phyloP scores from a whole-genome alignment of 2,113 vertebrate species.

The Rhinoptilus africanus region DNA sequence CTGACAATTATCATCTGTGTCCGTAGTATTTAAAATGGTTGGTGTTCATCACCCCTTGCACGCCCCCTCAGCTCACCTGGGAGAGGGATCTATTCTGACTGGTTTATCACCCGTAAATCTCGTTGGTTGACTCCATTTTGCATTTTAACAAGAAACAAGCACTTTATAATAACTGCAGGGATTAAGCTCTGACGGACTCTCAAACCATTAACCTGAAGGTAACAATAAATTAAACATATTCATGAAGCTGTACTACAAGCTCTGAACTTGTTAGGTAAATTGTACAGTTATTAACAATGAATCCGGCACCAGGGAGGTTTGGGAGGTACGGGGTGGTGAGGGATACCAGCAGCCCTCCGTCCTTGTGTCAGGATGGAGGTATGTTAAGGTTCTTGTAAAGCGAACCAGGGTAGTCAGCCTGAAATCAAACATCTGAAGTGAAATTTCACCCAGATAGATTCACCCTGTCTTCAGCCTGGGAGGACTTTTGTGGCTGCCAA shows the following conservation, averaged over 20 bases:
- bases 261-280: conserved; percentile 71
- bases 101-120: conserved; percentile 49
- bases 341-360: background rate
- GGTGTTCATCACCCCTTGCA: background rate
- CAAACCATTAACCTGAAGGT: conserved; percentile 69
- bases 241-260: conserved; percentile 65
- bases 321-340: background rate
- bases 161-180: conserved; percentile 61
- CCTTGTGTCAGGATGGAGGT: background rate
- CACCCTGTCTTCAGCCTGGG: background rate
- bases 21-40: background rate
- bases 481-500: accelerated
- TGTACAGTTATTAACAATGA: conserved; percentile 66
- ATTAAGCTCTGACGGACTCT: conserved; percentile 61
- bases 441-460: background rate
- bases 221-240: conserved; percentile 72
- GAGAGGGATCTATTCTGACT: conserved; percentile 23
- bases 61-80: background rate
- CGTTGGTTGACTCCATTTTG: conserved; percentile 36
- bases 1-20: background rate
- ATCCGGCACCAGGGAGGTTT: background rate
- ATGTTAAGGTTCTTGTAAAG: background rate
- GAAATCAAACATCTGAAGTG: background rate
- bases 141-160: conserved; percentile 61
- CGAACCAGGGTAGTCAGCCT: background rate